These are phyloP conservation scores for Potamilus streckersoni DNA, from an alignment of 1,140 invertebrate genomes.

Conservation along the genomic window DNA sequence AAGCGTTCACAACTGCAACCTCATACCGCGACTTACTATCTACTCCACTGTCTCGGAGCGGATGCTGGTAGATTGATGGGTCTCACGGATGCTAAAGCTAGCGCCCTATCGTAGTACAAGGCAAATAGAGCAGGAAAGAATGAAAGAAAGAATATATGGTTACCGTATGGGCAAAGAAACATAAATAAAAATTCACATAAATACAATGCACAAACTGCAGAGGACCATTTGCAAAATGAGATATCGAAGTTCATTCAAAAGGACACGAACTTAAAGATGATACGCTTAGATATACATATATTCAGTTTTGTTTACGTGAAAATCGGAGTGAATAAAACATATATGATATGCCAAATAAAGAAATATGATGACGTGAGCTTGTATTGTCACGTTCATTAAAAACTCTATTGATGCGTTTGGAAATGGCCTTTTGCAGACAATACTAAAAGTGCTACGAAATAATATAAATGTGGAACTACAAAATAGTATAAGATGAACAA, in stretches of 20 bases:
- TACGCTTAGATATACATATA: background rate
- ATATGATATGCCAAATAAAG: no score
- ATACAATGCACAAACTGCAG: background rate
- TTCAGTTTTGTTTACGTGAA: no score
- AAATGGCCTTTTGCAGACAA: no score
- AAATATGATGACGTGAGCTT: no score
- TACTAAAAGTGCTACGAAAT: no score
- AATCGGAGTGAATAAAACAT: no score
- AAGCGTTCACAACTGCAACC: background rate
- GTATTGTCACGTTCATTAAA: no score
- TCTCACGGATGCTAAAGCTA: slow-evolving; percentile 24
- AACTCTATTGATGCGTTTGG: no score
- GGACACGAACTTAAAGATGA: background rate
- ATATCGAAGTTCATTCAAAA: background rate
- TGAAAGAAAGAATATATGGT: slow-evolving; percentile 8
- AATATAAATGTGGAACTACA: no score
- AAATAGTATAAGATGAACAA: no score
- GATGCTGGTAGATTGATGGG: slow-evolving; percentile 18
- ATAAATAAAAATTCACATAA: slow-evolving; percentile 2
- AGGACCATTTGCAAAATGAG: background rate
- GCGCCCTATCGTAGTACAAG: slow-evolving; percentile 15
- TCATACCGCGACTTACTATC: slow-evolving; percentile 18
- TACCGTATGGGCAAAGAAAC: background rate
- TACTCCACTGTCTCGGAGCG: slow-evolving; percentile 8
- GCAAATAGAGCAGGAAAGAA: slow-evolving; percentile 3